Evolutionary conservation across 2,888 invertebrate species (phyloP), one percentile per base, ranked within the genome.

Genomic region (Drosophila atripex): DNA sequence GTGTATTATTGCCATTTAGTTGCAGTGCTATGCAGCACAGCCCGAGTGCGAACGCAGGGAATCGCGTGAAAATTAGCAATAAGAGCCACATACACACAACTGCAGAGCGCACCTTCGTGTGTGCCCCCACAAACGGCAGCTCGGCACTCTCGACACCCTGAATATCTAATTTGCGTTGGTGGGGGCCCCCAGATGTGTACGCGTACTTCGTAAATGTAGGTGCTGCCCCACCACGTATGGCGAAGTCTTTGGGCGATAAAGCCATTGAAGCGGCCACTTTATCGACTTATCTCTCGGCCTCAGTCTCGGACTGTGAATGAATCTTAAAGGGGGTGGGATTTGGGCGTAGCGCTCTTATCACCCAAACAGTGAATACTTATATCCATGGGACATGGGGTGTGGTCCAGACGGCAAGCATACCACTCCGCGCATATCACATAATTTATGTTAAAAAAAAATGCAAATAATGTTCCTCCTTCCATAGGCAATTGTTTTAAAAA

Each of bases 381-480:
- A 46, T 54, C 25, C 50, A 64, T 55, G 64, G 70, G 54, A 59
- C 39, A 49, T 71, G 70, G 87, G 80, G 80, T 80, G 82, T 80
- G 80, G 86, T 79, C 73, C 74, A 78, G 61, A 58, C 66, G 11
- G n/a, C 8, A n/a, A 35, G n/a, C 30, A 16, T 18, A 16, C n/a
- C 21, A 60, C 4, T 28, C 32, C 39, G 41, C 8, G 45, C 25
- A 46, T 28, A 51, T 70, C 70, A n/a, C 16, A 38, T 41, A 71
- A 51, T 38, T 7, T n/a, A 32, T 4, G 32, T 35, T n/a, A 14
- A 35, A n/a, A n/a, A n/a, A 5, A 5, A 2, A n/a, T 35, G 14
- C 35, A 35, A 14, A 35, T n/a, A 1, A 2, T 18, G 18, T 18
- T 18, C 18, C 18, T 18, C 18, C 18, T 18, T 18, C 18, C 18